Percentiles rank a stretch among this genome's conserved stretches.
Evolutionary conservation across 2,113 vertebrate species (phyloP).

Genomic region (Ploceus nigricollis): DNA sequence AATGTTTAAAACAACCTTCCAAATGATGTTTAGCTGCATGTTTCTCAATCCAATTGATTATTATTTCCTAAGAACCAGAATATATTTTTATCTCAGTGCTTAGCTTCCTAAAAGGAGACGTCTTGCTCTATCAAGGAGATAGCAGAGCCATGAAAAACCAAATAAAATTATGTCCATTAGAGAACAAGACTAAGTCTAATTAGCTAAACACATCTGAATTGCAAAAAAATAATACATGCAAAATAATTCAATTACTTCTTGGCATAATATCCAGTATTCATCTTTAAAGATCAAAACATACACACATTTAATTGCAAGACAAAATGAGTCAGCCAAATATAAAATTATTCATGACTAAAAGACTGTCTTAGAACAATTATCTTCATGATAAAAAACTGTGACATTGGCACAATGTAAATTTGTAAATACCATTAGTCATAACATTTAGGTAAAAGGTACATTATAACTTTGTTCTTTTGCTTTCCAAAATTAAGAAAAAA

Average conservation of each 20-base stretch:
- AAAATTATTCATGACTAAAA: conserved; percentile 64
- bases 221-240: not conserved
- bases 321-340: conserved; percentile 52
- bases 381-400: conserved; percentile 41
- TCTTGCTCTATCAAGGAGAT: not conserved
- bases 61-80: not conserved
- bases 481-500: not conserved
- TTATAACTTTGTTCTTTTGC: not conserved
- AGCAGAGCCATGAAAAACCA: not conserved
- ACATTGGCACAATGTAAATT: conserved; percentile 48
- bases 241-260: not conserved
- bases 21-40: not conserved
- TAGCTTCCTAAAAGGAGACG: not conserved
- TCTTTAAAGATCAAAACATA: conserved; percentile 18
- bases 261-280: not conserved
- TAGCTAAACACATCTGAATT: not conserved
- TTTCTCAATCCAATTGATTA: not conserved
- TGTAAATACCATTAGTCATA: conserved; percentile 32
- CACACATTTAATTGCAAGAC: conserved; percentile 26
- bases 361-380: conserved; percentile 45
- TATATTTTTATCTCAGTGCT: not conserved
- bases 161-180: not conserved
- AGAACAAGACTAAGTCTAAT: not conserved
- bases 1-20: not conserved
- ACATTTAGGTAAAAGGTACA: conserved; percentile 3